phyloP scores from a whole-genome alignment of 2,888 invertebrate species.

The Cryptus viduatorius region DNA sequence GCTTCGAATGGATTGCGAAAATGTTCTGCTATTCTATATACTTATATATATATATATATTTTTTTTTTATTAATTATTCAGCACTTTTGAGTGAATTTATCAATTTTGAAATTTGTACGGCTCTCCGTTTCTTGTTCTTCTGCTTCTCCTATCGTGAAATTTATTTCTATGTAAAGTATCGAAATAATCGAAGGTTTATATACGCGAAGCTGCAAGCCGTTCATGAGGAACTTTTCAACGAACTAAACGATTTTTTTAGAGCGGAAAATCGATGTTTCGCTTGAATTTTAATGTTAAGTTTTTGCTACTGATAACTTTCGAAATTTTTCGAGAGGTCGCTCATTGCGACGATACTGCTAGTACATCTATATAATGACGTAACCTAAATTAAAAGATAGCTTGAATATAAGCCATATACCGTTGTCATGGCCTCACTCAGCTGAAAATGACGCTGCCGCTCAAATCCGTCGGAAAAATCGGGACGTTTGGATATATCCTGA shows the following conservation, averaged over 20 bases:
- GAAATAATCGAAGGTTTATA: not conserved
- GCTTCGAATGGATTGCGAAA: constrained; percentile 16
- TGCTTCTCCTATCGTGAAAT: not conserved
- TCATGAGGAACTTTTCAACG: too few species aligned
- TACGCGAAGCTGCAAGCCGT: too few species aligned
- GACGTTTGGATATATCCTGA: constrained; percentile 19
- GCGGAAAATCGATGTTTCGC: too few species aligned
- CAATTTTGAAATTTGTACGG: not conserved
- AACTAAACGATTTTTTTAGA: too few species aligned
- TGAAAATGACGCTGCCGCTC: constrained; percentile 7
- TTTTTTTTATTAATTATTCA: not conserved
- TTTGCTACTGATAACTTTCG: too few species aligned
- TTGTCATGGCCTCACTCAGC: constrained; percentile 22
- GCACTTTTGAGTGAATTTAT: not conserved
- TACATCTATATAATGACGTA: not conserved
- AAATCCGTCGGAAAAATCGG: constrained; percentile 22
- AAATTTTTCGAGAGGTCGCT: not conserved
- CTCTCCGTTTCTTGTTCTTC: not conserved
- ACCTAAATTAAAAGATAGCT: not conserved
- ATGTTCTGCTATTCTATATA: not conserved
- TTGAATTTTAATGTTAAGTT: too few species aligned
- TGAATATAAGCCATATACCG: constrained; percentile 26
- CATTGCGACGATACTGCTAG: not conserved
- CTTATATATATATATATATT: not conserved
- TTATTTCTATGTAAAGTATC: not conserved